These are phyloP conservation scores for Synanthedon myopaeformis DNA, from an alignment of 2,888 invertebrate species.

Conservation along the genomic window DNA sequence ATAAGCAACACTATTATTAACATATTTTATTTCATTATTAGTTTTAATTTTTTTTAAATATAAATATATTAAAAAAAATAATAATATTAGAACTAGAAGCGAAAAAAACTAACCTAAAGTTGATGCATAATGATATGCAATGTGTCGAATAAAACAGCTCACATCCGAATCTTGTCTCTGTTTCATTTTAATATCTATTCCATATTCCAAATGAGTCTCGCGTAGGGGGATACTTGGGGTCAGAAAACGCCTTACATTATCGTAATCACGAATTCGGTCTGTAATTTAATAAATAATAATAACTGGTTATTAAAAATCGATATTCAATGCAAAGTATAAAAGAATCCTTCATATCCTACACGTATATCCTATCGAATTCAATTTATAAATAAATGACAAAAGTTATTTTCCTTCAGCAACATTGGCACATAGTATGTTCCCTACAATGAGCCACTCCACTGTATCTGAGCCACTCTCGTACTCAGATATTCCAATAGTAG, in stretches of 20 bases:
- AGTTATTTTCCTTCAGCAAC: no score
- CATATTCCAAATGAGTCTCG: conserved; percentile 38
- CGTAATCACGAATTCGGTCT: conserved; percentile 50
- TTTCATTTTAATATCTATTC: conserved; percentile 33
- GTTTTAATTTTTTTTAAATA: no score
- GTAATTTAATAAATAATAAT: conserved; percentile 2
- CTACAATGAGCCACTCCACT: no score
- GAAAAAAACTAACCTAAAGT: conserved; percentile 27
- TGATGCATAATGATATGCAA: conserved; percentile 34
- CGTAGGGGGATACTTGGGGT: conserved; percentile 47
- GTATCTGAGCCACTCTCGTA: no score
- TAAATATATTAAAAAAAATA: no score
- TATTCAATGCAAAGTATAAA: background rate
- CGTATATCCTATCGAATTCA: no score
- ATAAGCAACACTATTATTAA: no score
- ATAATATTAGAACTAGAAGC: background rate
- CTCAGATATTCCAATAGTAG: no score
- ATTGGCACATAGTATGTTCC: no score
- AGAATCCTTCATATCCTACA: no score
- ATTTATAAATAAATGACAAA: no score
- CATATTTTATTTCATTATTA: no score
- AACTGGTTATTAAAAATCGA: background rate
- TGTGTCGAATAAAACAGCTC: conserved; percentile 43
- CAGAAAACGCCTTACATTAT: conserved; percentile 41
- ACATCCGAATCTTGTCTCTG: conserved; percentile 51